Evolutionary conservation across 2,888 invertebrate genomes (phyloP), one percentile per base, ranked within the genome.

Genomic region (Parnassius mnemosyne): DNA sequence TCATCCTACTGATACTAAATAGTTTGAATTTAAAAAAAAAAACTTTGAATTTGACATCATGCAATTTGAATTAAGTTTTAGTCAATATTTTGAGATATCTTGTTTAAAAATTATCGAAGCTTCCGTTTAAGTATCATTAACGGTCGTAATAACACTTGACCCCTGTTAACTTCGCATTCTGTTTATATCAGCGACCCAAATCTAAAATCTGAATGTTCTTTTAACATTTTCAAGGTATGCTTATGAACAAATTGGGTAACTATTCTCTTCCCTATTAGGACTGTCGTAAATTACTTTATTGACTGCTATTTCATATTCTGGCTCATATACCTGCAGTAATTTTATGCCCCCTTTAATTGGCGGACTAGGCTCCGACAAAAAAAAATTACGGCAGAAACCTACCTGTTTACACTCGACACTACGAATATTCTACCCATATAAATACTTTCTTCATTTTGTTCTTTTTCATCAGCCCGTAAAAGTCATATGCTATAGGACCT

Each of bases 131-230:
- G 49, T 60, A 56, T 43, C 52, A 63, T 71, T 69, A 64, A 67
- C 64, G 66, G 64, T 53, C 63, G 65, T 68, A 70, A 72, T 74
- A 69, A 70, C 70, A 69, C 68, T 73, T 73, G 73, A 72, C 73
- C 72, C 66, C 66, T 56, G 67, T 64, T 69, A 68, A 68, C 67
- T 64, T 67, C 60, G 65, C 65, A 61, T 67, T 66, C 64, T 66
- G 60, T 65, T 67, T 66, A 66, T 68, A 71, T 72, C 68, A 67
- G 61, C 61, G 64, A 67, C 61, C 65, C 65, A 60, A 66, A 68
- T 71, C 69, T 64, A 50, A 65, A 66, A 66, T 62, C 63, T 62
- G 66, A 65, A 66, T 64, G 60, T 64, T 64, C 65, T 67, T 55
- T 64, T 56, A 56, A 60, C 60, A 52, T 64, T 63, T 64, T 53